Percentiles rank a stretch among this genome's conserved stretches.
These are phyloP conservation scores for Tetraneura akinire DNA, from an alignment of 1,140 invertebrate species.

Conservation along the genomic window DNA sequence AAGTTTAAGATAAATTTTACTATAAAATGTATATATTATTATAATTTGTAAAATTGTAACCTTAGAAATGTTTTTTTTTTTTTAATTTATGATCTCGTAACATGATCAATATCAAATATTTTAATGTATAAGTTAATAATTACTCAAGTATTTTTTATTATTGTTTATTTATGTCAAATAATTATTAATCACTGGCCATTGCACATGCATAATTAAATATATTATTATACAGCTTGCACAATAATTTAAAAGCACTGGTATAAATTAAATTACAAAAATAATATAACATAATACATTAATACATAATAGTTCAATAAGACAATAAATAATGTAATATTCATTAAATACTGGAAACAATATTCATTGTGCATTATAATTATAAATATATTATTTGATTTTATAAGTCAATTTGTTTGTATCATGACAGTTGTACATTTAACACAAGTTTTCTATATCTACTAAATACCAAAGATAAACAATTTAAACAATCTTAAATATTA, in stretches of 20 bases:
- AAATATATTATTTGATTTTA: slow-evolving; percentile 8
- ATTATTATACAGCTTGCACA: slow-evolving; percentile 18
- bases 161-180: not conserved
- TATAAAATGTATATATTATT: not conserved
- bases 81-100: slow-evolving; percentile 14
- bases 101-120: slow-evolving; percentile 13
- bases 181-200: not conserved
- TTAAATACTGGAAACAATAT: not conserved
- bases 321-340: not conserved
- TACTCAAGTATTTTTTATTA: slow-evolving; percentile 1
- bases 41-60: too few species aligned
- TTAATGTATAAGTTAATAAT: not conserved
- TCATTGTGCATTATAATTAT: not conserved
- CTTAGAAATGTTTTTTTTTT: not conserved
- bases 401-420: not conserved
- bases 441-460: too few species aligned
- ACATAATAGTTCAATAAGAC: not conserved
- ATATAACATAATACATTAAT: not conserved
- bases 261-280: slow-evolving; percentile 31
- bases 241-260: slow-evolving; percentile 7
- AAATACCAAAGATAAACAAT: not conserved
- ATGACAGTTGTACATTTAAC: too few species aligned
- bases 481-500: not conserved
- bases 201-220: not conserved
- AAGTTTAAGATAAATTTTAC: not conserved